Percentiles rank a stretch among this genome's conserved stretches.
These are phyloP conservation scores for Trachymyrmex septentrionalis DNA, from an alignment of 1,140 invertebrate species.

Conservation along the genomic window DNA sequence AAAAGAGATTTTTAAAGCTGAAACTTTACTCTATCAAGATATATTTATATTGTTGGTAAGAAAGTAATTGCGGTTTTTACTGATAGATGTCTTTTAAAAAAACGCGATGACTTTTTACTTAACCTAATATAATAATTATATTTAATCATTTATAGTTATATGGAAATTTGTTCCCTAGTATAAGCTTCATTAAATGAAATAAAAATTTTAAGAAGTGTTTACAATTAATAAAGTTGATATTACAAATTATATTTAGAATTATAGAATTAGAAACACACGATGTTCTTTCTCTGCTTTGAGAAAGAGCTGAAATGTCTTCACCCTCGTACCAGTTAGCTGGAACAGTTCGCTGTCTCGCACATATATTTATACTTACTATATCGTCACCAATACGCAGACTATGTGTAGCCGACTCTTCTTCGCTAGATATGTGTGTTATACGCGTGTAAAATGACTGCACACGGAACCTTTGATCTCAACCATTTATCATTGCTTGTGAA, in stretches of 20 bases:
- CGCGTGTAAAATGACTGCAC: slow-evolving; percentile 85
- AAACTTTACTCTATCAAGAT: too few species aligned
- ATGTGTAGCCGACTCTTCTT: slow-evolving; percentile 23
- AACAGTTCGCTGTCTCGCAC: slow-evolving; percentile 34
- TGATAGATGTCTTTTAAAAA: too few species aligned
- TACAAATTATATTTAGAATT: background rate
- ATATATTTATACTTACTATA: slow-evolving; percentile 11
- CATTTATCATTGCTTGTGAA: slow-evolving; percentile 85
- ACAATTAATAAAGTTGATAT: slow-evolving; percentile 34
- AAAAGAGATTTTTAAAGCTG: too few species aligned
- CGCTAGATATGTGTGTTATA: slow-evolving; percentile 85
- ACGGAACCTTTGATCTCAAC: slow-evolving; percentile 84
- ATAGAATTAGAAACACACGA: slow-evolving; percentile 49
- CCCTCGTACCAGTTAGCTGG: slow-evolving; percentile 37
- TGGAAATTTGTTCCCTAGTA: too few species aligned
- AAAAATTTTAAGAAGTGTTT: background rate
- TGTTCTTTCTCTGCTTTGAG: slow-evolving; percentile 8
- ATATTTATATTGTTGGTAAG: too few species aligned
- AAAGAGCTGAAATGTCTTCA: slow-evolving; percentile 47
- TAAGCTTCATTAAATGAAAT: background rate
- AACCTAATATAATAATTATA: too few species aligned
- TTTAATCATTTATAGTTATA: too few species aligned
- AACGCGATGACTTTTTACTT: too few species aligned
- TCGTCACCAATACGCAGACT: slow-evolving; percentile 24
- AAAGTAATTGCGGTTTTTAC: too few species aligned